Evolutionary conservation across 2,888 invertebrate species (phyloP).

Genomic region (Halictus quadricinctus): DNA sequence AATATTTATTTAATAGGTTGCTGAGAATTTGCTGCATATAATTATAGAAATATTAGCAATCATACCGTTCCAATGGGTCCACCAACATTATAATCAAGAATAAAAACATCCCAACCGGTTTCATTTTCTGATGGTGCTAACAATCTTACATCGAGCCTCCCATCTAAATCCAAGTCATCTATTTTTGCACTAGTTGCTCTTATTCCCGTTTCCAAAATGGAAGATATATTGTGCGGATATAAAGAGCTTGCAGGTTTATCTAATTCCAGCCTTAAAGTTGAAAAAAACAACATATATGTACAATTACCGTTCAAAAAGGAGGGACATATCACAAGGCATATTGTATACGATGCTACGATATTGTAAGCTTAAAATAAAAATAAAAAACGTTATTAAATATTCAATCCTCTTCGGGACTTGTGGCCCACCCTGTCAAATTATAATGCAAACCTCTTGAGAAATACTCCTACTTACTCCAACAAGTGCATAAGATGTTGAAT

Average conservation of each 20-base stretch:
- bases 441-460: neutral
- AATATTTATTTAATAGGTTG: neutral
- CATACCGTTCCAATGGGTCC: constrained; percentile 93
- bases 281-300: constrained; percentile 7
- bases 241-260: constrained; percentile 93
- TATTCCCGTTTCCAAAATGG: constrained; percentile 92
- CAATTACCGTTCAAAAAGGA: neutral
- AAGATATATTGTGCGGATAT: constrained; percentile 93
- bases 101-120: constrained; percentile 93
- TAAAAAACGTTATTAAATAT: neutral
- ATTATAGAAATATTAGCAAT: neutral
- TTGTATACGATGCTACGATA: neutral
- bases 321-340: neutral
- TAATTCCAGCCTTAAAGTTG: constrained; percentile 89
- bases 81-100: constrained; percentile 93
- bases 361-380: too few species aligned
- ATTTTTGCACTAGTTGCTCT: constrained; percentile 97
- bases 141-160: constrained; percentile 92
- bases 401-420: neutral
- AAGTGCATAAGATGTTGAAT: constrained; percentile 96
- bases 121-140: constrained; percentile 87
- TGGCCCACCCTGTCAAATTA: neutral
- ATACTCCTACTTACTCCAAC: constrained; percentile 88
- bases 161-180: constrained; percentile 95
- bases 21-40: neutral